These are phyloP conservation scores for Podilymbus podiceps DNA, from an alignment of 2,113 vertebrate genomes.

Conservation along the genomic window DNA sequence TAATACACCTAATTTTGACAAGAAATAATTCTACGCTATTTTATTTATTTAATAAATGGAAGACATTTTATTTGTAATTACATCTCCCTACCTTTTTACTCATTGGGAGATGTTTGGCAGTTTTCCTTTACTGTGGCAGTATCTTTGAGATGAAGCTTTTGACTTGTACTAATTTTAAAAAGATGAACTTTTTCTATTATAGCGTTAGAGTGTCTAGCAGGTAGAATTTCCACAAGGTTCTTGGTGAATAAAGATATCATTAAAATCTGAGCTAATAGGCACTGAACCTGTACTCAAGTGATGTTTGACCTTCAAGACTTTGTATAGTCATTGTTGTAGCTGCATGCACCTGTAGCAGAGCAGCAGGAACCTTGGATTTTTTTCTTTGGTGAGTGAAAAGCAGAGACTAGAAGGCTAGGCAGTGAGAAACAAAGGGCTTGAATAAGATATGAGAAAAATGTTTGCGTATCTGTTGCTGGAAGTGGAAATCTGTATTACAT, in stretches of 20 bases:
- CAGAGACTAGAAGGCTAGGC: neutral
- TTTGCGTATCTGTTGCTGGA: neutral
- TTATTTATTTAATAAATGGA: neutral
- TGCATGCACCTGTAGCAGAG: neutral
- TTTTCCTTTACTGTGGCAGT: neutral
- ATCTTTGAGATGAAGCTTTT: neutral
- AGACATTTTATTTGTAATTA: neutral
- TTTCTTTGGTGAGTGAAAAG: neutral
- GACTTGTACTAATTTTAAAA: neutral
- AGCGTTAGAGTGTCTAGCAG: neutral
- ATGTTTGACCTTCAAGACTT: conserved; percentile 29
- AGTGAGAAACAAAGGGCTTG: neutral
- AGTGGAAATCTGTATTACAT: neutral
- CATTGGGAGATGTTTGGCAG: neutral
- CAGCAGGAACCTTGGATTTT: neutral
- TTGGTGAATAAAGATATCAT: neutral
- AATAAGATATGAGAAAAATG: conserved; percentile 6
- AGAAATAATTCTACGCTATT: neutral
- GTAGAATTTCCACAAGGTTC: neutral
- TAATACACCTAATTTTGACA: neutral
- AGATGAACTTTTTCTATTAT: neutral
- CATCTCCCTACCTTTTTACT: neutral
- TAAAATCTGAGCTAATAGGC: neutral
- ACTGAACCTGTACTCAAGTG: neutral
- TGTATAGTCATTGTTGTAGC: neutral